Conservation (phyloP, 2,113 vertebrate species). For the Nothobranchius furzeri region DNA sequence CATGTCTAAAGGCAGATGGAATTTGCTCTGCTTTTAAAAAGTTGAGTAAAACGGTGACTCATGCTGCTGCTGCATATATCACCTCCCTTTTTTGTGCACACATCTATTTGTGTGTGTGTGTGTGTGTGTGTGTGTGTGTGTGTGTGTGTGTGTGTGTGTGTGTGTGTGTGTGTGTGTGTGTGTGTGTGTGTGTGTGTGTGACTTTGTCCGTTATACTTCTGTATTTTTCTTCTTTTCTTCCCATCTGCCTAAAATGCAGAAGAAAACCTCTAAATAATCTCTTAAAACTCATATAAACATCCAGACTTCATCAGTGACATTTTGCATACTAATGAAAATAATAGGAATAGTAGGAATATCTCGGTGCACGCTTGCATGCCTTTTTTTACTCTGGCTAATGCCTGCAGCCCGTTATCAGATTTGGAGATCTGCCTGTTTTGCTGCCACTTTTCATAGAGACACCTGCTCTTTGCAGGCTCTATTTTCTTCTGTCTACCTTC, state of each 20-base stretch:
- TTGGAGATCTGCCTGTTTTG: slow-evolving; percentile 26
- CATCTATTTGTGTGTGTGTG: slow-evolving; percentile 3
- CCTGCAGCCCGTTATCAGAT: slow-evolving; percentile 28
- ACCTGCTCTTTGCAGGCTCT: slow-evolving; percentile 48
- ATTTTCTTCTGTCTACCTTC: slow-evolving; percentile 8
- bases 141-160: background rate
- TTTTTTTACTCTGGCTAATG: background rate
- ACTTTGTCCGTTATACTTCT: background rate
- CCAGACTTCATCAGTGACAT: no score
- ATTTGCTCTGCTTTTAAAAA: slow-evolving; percentile 49
- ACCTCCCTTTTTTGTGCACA: slow-evolving; percentile 14
- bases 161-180: background rate
- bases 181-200: slow-evolving; percentile 1
- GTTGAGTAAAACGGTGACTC: slow-evolving; percentile 40
- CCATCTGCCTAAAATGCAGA: no score
- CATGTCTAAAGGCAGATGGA: slow-evolving; percentile 65
- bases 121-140: background rate
- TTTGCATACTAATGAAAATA: no score
- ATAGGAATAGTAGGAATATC: no score
- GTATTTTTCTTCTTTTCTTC: background rate
- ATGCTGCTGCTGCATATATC: slow-evolving; percentile 29
- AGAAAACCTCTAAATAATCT: background rate
- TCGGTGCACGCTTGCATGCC: no score
- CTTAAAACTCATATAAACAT: background rate
- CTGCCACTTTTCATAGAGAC: slow-evolving; percentile 28